A percentile compares a stretch with the other conserved stretches of the same genome.
Evolutionary conservation across 2,888 invertebrate genomes (phyloP).

Genomic region (Steinernema scapterisci): DNA sequence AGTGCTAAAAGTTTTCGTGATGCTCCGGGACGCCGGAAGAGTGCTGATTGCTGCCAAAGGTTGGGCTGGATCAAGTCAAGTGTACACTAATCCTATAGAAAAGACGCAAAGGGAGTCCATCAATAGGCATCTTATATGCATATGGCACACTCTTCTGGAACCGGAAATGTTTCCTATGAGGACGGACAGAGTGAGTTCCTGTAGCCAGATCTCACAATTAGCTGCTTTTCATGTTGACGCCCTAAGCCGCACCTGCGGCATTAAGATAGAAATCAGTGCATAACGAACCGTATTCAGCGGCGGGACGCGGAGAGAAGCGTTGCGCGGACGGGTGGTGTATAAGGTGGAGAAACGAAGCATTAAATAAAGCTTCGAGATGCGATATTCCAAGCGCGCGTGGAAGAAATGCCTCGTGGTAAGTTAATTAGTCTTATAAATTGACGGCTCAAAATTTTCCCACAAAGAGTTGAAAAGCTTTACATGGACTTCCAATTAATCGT

Average conservation of each 20-base stretch:
- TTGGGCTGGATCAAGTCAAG: slow-evolving; percentile 14
- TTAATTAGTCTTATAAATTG: slow-evolving; percentile 18
- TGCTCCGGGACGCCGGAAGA: not conserved
- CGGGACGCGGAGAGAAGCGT: not conserved
- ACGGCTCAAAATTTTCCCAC: slow-evolving; percentile 15
- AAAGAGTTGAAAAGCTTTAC: slow-evolving; percentile 22
- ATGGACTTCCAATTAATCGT: slow-evolving; percentile 23
- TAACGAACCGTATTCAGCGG: not conserved
- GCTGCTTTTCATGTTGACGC: no score
- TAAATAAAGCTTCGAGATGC: slow-evolving; percentile 16
- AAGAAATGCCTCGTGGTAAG: slow-evolving; percentile 20
- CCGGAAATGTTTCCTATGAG: not conserved
- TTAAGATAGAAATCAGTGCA: not conserved
- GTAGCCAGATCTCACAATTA: no score
- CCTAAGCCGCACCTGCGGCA: no score
- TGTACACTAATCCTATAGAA: slow-evolving; percentile 19
- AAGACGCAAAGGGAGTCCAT: slow-evolving; percentile 8
- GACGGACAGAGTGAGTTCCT: no score
- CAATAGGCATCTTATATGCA: not conserved
- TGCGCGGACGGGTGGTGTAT: not conserved
- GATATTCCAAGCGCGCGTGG: not conserved
- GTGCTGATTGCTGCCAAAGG: slow-evolving; percentile 15
- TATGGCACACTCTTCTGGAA: not conserved
- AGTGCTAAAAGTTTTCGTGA: not conserved
- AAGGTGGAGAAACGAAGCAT: slow-evolving; percentile 18